phyloP scores from a whole-genome alignment of 2,113 vertebrate species.

The Bungarus multicinctus region DNA sequence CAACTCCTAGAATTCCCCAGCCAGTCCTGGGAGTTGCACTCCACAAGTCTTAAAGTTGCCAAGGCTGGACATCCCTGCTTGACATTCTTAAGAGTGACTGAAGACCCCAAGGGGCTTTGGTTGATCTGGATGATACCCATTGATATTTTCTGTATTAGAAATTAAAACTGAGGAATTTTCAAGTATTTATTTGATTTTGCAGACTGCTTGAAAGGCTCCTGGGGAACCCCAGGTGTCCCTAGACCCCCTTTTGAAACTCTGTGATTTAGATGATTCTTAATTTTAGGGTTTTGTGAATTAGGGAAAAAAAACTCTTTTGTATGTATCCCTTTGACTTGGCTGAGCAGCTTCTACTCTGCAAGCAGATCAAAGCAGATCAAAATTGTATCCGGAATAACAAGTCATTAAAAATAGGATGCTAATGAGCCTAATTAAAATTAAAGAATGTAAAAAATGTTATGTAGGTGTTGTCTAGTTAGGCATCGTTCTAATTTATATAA shows the following conservation, averaged over 20 bases:
- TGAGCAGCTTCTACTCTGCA: background rate
- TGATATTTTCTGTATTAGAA: background rate
- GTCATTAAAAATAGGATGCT: background rate
- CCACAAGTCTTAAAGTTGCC: too few relatives aligned
- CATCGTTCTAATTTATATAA: background rate
- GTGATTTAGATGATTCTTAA: background rate
- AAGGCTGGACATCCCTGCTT: background rate
- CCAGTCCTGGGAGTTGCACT: too few relatives aligned
- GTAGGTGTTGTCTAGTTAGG: background rate
- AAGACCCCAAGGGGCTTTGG: background rate
- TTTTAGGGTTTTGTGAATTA: background rate
- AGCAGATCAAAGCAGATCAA: background rate
- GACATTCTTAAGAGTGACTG: background rate
- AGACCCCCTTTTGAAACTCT: background rate
- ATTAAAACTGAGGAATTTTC: background rate
- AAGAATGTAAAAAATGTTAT: background rate
- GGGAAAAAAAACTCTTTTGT: background rate
- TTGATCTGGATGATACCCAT: background rate
- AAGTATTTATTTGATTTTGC: background rate
- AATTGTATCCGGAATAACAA: background rate
- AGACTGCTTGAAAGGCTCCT: background rate
- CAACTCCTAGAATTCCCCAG: too few relatives aligned
- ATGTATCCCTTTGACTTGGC: background rate
- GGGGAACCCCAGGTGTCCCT: background rate
- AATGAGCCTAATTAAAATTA: background rate